phyloP scores from a whole-genome alignment of 2,797 vertebrate genomes.

The Eutrigla gurnardus region DNA sequence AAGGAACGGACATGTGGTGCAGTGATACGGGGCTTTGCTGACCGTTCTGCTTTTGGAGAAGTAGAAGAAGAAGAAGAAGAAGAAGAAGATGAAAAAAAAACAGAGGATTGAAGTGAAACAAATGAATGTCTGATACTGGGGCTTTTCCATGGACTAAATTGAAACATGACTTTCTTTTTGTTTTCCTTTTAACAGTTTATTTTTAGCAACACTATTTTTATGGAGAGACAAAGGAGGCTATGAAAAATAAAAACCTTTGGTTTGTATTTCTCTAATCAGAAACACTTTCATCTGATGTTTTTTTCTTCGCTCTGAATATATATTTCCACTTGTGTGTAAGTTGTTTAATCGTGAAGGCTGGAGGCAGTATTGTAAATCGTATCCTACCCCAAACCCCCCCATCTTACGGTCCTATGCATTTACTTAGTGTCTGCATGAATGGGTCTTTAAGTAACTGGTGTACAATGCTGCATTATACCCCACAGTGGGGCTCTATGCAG shows the following conservation, averaged over 20 bases:
- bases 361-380: conserved; percentile 73
- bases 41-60: conserved; percentile 73
- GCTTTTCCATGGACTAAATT: conserved; percentile 83
- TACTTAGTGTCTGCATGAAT: conserved; percentile 81
- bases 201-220: conserved; percentile 88
- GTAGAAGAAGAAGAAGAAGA: too few relatives aligned
- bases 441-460: conserved; percentile 81
- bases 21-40: conserved; percentile 81
- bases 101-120: conserved; percentile 69
- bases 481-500: conserved; percentile 84
- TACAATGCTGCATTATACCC: conserved; percentile 83
- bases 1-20: conserved; percentile 80
- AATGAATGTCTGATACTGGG: conserved; percentile 85
- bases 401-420: conserved; percentile 80
- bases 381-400: conserved; percentile 55
- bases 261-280: conserved; percentile 88
- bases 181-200: conserved; percentile 77
- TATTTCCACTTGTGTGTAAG: conserved; percentile 70
- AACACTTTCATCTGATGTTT: conserved; percentile 73
- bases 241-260: conserved; percentile 85
- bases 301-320: conserved; percentile 63
- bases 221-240: conserved; percentile 84
- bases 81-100: conserved; percentile 28
- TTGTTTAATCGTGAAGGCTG: conserved; percentile 69
- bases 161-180: conserved; percentile 73